These are phyloP conservation scores for Sarcophaga peregrina DNA, from an alignment of 1,140 invertebrate genomes.

Conservation along the genomic window DNA sequence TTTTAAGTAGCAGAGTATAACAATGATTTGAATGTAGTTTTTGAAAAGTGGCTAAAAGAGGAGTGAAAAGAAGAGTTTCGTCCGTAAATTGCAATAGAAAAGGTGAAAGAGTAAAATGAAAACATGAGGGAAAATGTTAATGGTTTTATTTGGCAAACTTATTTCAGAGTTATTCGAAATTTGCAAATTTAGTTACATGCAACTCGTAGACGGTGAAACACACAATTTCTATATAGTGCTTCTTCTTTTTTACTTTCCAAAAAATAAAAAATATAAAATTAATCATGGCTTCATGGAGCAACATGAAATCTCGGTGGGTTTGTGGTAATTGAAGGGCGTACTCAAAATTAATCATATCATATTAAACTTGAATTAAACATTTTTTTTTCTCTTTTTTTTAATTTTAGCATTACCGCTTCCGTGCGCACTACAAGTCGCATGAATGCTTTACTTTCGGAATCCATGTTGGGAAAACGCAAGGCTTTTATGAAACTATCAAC, in stretches of 20 bases:
- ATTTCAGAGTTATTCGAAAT: background rate
- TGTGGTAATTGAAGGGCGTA: background rate
- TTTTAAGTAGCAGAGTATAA: background rate
- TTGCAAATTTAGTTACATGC: conserved; percentile 24
- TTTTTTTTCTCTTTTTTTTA: conserved; percentile 43
- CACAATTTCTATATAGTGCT: background rate
- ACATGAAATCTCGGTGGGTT: conserved; percentile 33
- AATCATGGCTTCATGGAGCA: conserved; percentile 32
- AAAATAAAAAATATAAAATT: background rate
- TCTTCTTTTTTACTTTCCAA: no score
- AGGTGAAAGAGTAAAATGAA: background rate
- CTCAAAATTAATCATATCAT: no score
- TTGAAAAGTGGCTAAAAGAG: background rate
- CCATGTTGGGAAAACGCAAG: conserved; percentile 56
- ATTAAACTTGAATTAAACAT: no score
- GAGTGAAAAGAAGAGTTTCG: background rate
- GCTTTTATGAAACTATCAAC: conserved; percentile 49
- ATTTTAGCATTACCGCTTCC: conserved; percentile 60
- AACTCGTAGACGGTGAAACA: background rate
- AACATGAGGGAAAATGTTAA: conserved; percentile 7
- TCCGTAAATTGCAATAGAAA: background rate
- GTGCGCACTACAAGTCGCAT: conserved; percentile 65
- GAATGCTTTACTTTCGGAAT: conserved; percentile 63
- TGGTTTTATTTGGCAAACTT: conserved; percentile 15
- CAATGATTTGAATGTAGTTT: conserved; percentile 10